phyloP scores from a whole-genome alignment of 2,113 vertebrate species.

The Carlito syrichta region DNA sequence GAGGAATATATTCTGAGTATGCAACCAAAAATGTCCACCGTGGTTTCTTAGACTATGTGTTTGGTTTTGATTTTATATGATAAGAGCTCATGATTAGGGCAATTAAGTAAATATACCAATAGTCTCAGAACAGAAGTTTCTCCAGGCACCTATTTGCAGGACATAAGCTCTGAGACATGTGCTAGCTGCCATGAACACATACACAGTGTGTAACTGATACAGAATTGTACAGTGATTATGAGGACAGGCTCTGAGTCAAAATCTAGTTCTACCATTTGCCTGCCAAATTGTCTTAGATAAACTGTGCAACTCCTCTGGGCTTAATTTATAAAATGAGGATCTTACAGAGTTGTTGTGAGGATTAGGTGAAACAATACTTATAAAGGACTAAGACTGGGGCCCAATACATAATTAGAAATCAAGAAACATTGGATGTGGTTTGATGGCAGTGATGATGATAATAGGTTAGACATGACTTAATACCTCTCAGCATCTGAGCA shows the following conservation, averaged over 20 bases:
- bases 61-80: neutral
- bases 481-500: neutral
- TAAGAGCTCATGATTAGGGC: neutral
- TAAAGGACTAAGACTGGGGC: neutral
- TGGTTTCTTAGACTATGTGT: neutral
- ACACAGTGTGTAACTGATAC: neutral
- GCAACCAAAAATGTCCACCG: neutral
- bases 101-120: neutral
- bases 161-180: neutral
- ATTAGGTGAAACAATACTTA: neutral
- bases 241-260: neutral
- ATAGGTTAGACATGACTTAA: neutral
- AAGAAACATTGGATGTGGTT: rapidly evolving
- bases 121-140: neutral
- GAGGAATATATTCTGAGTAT: neutral
- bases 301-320: neutral
- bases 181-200: neutral
- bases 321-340: neutral
- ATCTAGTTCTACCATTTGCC: neutral
- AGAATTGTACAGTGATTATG: neutral
- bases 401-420: neutral
- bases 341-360: neutral
- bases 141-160: neutral
- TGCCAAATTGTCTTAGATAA: neutral
- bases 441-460: neutral